Percentiles rank a stretch among this genome's conserved stretches.
These are phyloP conservation scores for Idaea dimidiata DNA, from an alignment of 2,888 invertebrate genomes.

Conservation along the genomic window DNA sequence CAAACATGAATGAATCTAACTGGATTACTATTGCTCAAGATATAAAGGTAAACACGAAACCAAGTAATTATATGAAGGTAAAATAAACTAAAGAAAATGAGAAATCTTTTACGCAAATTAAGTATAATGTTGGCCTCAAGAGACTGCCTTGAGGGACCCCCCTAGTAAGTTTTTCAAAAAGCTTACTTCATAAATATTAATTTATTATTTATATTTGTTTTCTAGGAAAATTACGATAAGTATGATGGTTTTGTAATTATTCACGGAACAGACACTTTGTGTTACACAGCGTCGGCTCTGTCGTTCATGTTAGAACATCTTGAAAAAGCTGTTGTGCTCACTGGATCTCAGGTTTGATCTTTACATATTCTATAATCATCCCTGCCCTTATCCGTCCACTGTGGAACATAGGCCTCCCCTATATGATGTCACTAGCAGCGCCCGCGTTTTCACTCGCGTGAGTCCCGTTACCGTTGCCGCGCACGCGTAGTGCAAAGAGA, in stretches of 20 bases:
- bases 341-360: constrained; percentile 89
- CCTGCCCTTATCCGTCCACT: too few species aligned
- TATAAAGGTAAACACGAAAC: constrained; percentile 83
- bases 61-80: background rate
- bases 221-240: constrained; percentile 86
- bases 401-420: too few species aligned
- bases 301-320: constrained; percentile 98
- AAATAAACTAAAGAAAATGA: background rate
- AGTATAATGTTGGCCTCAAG: background rate
- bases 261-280: constrained; percentile 97
- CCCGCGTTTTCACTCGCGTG: too few species aligned
- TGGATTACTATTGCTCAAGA: constrained; percentile 95
- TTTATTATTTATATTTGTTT: constrained; percentile 14
- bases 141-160: background rate
- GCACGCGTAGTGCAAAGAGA: too few species aligned
- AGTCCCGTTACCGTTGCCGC: too few species aligned
- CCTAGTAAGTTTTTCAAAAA: background rate
- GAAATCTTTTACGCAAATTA: background rate
- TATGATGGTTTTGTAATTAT: constrained; percentile 97
- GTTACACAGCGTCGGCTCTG: constrained; percentile 96
- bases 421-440: too few species aligned
- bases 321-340: constrained; percentile 95
- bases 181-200: too few species aligned
- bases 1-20: constrained; percentile 94
- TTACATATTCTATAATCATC: too few species aligned